A percentile compares a stretch with the other conserved stretches of the same genome.
Conservation (phyloP, 1,140 invertebrate species). For the Plutomurus gul region DNA sequence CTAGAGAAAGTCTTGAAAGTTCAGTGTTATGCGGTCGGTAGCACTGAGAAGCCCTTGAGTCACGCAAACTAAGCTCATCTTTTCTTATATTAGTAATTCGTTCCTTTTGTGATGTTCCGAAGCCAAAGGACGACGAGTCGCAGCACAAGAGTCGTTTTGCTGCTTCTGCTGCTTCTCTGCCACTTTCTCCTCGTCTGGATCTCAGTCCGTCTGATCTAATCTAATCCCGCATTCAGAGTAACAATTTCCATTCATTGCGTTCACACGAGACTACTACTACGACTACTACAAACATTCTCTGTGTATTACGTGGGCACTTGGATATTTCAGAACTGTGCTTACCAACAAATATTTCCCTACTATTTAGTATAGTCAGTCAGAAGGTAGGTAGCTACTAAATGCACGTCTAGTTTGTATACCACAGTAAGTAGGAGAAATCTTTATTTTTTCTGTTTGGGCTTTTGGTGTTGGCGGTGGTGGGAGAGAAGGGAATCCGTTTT, state of each 20-base stretch:
- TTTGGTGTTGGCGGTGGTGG: neutral
- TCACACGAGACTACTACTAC: neutral
- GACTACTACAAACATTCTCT: neutral
- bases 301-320: too few species aligned
- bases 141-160: too few species aligned
- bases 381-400: too few species aligned
- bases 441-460: neutral
- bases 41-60: conserved; percentile 8
- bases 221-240: neutral
- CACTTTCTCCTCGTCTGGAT: neutral
- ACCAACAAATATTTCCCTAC: too few species aligned
- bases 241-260: neutral
- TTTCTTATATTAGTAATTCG: conserved; percentile 4
- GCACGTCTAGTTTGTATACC: too few species aligned
- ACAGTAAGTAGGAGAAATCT: too few species aligned
- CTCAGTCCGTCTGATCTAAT: neutral
- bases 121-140: too few species aligned
- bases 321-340: too few species aligned
- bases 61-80: neutral
- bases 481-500: neutral
- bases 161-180: neutral
- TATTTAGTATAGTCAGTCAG: too few species aligned
- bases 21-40: neutral
- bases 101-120: conserved; percentile 19
- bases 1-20: conserved; percentile 8